Evolutionary conservation across 2,797 vertebrate genomes (phyloP).

Genomic region (Dermochelys coriacea): DNA sequence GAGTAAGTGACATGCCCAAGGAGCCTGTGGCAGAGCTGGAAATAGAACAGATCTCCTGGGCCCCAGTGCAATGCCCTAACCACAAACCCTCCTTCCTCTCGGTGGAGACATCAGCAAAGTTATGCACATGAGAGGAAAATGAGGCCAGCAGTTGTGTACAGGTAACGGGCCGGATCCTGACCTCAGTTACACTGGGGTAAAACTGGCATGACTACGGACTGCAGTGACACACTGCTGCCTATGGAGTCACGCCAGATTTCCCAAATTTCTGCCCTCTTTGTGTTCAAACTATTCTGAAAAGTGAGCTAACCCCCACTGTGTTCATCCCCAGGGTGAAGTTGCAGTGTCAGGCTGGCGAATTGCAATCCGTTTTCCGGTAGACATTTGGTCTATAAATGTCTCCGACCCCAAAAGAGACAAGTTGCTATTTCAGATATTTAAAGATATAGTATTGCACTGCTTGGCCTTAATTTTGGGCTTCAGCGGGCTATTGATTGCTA

Average conservation of each 20-base stretch:
- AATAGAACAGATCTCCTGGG: background rate
- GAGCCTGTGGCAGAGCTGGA: background rate
- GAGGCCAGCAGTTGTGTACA: fast-evolving
- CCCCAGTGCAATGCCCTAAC: fast-evolving
- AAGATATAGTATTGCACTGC: constrained; percentile 10
- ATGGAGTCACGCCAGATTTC: background rate
- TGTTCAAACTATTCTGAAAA: background rate
- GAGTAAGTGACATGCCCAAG: background rate
- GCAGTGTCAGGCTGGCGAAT: background rate
- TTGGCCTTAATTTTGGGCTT: constrained; percentile 67
- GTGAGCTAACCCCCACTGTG: background rate
- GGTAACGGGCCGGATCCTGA: fast-evolving
- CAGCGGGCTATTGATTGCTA: constrained; percentile 71
- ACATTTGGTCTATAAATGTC: constrained; percentile 43
- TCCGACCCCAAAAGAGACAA: constrained; percentile 54
- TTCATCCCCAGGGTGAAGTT: background rate
- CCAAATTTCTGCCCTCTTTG: background rate
- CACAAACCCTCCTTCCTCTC: background rate
- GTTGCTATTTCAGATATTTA: constrained; percentile 44
- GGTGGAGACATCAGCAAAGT: background rate
- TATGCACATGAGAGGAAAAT: background rate
- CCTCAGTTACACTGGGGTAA: background rate
- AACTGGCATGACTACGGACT: background rate
- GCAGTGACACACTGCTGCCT: background rate
- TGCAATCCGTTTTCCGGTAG: constrained; percentile 22